Conservation (phyloP, 2,113 vertebrate genomes). For the Dryoscopus gambensis region DNA sequence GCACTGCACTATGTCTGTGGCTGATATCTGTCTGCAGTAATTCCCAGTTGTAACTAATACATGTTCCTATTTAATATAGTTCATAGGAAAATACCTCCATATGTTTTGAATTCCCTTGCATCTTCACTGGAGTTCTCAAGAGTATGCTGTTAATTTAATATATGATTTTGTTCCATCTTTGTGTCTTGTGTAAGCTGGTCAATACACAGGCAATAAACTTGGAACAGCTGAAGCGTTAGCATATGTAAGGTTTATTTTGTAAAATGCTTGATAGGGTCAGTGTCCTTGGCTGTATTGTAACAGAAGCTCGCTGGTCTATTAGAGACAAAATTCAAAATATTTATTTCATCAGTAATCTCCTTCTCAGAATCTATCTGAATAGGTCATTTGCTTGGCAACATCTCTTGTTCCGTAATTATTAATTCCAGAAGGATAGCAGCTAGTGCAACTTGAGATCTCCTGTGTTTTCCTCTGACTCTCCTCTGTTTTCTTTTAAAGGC, state of each 20-base stretch:
- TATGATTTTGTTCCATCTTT: neutral
- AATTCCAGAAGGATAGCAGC: neutral
- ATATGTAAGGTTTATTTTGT: neutral
- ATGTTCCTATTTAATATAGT: neutral
- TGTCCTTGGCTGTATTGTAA: neutral
- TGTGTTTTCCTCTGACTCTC: neutral
- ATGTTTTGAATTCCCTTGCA: neutral
- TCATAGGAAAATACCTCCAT: neutral
- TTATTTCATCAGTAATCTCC: constrained; percentile 7
- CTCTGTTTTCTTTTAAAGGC: neutral
- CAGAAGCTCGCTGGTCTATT: neutral
- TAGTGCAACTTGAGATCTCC: neutral
- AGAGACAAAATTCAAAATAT: neutral
- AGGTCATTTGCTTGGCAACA: neutral
- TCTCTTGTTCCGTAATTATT: neutral
- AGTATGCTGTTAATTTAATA: neutral
- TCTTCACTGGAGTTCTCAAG: neutral
- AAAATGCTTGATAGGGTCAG: neutral
- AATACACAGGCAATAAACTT: neutral
- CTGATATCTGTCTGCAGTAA: neutral
- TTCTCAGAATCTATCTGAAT: neutral
- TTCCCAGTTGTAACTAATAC: neutral
- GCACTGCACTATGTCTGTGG: neutral
- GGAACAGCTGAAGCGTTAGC: neutral
- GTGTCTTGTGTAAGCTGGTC: neutral